Evolutionary conservation across 2,113 vertebrate species (phyloP), one percentile per base, ranked within the genome.

Genomic region (Gymnobelideus leadbeateri): DNA sequence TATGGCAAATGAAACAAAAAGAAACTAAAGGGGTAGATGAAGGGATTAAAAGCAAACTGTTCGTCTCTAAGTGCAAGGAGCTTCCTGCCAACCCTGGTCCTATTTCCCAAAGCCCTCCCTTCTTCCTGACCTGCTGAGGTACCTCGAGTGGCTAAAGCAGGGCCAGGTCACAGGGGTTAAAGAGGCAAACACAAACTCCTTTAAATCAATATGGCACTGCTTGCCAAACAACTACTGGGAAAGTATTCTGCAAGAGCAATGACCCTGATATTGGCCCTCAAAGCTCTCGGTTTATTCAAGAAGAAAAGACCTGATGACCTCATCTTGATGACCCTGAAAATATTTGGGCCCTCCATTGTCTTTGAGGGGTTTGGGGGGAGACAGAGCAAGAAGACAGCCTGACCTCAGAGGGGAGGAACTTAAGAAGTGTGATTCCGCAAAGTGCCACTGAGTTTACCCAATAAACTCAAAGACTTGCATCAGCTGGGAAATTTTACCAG

Each of bases 41-140:
- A 84, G 7, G 68, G 98, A 98, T 96, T 97, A 97, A 97, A 97
- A 96, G 97, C 98, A 98, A 95, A 96, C 96, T 97, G 96, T 96
- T 96, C 95, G 77, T 94, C 90, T 97, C 95, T 96, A 97, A 98
- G 95, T 94, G 97, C 96, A 96, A 52, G 92, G 91, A 0, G 8
- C 91, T 96, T 95, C 92, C 91, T 94, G 3, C 95, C 96, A 94
- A 96, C 94, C 94, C 95, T 0, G 0, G 50, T 14, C 57, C 50
- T 8, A 25, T 16, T 84, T 52, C 51, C 49, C n/a, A 84, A 92
- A 9, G 21, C 2, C 54, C 49, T 92, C 19, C 50, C 61, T 51
- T 37, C 92, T 51, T 49, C 57, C 68, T 8, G 1, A 52, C 37
- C 2, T 43, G 37, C 61, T 26, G 37, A 89, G 57, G 49, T 50